Percentiles rank a stretch among this genome's conserved stretches.
These are phyloP conservation scores for Carabus problematicus DNA, from an alignment of 2,888 invertebrate species.

Conservation along the genomic window DNA sequence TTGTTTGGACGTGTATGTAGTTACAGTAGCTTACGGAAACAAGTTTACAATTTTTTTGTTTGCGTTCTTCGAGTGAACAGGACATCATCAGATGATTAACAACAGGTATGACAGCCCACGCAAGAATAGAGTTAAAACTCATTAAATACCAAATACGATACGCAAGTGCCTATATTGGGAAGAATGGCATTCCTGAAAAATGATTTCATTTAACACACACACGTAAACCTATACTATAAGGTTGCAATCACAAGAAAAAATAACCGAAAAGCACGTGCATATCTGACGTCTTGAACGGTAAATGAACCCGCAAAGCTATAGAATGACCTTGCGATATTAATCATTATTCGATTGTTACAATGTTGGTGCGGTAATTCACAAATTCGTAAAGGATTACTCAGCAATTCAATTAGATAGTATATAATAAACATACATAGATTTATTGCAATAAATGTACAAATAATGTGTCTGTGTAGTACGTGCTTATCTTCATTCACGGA, in stretches of 20 bases:
- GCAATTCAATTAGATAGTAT: not conserved
- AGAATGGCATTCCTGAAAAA: conserved; percentile 40
- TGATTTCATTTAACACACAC: conserved; percentile 28
- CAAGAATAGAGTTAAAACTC: conserved; percentile 9
- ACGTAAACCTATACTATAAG: not conserved
- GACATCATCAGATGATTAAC: conserved; percentile 17
- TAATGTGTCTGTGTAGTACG: not conserved
- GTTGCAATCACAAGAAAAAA: conserved; percentile 3
- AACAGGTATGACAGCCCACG: conserved; percentile 2
- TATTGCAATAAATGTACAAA: not conserved
- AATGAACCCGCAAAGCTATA: conserved; percentile 1
- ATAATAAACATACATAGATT: not conserved
- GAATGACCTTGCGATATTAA: conserved; percentile 24
- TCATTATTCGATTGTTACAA: conserved; percentile 29
- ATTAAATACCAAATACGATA: conserved; percentile 36
- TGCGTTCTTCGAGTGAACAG: not conserved
- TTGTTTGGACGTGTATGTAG: not conserved
- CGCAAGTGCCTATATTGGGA: conserved; percentile 37
- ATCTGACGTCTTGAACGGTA: conserved; percentile 1
- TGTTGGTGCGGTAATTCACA: not conserved
- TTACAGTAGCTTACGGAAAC: conserved; percentile 23
- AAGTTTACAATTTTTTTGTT: conserved; percentile 1
- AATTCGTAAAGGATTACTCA: too few species aligned
- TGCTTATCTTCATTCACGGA: conserved; percentile 13
- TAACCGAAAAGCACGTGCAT: not conserved